Base-by-base conservation (phyloP, 2,888 invertebrate species). In the Oegoconia quadripuncta region DNA sequence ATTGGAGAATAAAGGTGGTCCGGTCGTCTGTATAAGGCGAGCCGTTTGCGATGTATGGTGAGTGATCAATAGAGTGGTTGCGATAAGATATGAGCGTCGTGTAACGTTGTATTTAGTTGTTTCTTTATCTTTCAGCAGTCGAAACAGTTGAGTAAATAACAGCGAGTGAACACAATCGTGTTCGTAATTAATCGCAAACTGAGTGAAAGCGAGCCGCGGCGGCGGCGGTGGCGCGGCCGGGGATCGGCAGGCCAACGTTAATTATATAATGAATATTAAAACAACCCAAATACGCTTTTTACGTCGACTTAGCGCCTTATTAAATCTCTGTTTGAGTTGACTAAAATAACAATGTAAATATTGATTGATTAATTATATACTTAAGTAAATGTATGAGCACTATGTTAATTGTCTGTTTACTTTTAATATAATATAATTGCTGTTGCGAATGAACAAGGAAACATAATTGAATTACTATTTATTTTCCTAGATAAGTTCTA, bases 241-340 rank as follows among this genome's bases (percentile, higher is more conserved):
- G 53, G 53, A 37, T 42, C 44, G 50, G 42, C 46, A 45, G 47
- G 49, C 52, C n/a, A 23, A 3, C 29, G 20, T 64, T 79, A 80
- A 75, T 86, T 86, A 84, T 78, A 72, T 83, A 86, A 84, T 79
- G 81, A 82, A 73, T 79, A 79, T 76, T 80, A 78, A 81, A 79
- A 72, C 79, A 73, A 23, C 7, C 30, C 22, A 17, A 27, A 13
- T 27, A 13, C n/a, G 25, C 18, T 11, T 11, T 11, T 55, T 65
- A 61, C 56, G 59, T 56, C 55, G 53, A 65, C 65, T 64, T 59
- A 62, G 58, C 59, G 59, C 56, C 53, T 53, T 59, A 59, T 64
- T 70, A 66, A 66, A 66, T 57, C 52, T 49, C 53, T 56, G 56
- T 51, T 55, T 50, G 43, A 35, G 41, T 35, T 39, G 37, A 42